Base-by-base conservation (phyloP, 2,888 invertebrate genomes). In the Scaptomyza polygonia region DNA sequence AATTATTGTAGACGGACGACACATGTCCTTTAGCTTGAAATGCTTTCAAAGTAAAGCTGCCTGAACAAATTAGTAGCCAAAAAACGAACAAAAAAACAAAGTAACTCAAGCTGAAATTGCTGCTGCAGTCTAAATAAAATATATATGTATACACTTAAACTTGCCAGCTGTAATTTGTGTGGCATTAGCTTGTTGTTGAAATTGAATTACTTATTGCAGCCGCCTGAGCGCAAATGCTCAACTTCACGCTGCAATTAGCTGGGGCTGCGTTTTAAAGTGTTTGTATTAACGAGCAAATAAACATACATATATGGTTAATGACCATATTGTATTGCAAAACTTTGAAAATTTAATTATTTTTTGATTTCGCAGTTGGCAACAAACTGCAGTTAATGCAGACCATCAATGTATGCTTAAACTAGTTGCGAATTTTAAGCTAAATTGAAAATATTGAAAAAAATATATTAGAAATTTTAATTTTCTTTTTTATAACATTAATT, bases 181-280 rank as follows among this genome's bases (percentile, higher is more conserved):
- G 29, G 42, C 53, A 61, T 57, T 64, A 53, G 63, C 70, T 34
- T 34, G 6, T n/a, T n/a, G 44, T 47, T 49, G 30, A 77, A 61
- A 74, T 65, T 57, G n/a, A 66, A 53, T 54, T 57, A 57, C 32
- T n/a, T 52, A 43, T 48, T 43, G 43, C 49, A 54, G 56, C 32
- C 44, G 51, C 53, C 12, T 49, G 45, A 57, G 51, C 57, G 4
- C 25, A 25, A 25, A 25, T 57, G 65, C 74, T 44, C 55, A 66
- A 36, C 67, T 80, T 77, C 78, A 77, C 78, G 81, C 81, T 77
- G 81, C 68, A 77, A 77, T 77, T 72, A 77, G 72, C 81, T 57
- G 49, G 49, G 43, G 45, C 52, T 66, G 49, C 45, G 32, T 36
- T 62, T 16, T 34, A 59, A 67, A 11, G 7, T 57, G 40, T 21